phyloP scores from a whole-genome alignment of 2,888 invertebrate species.

The Lymantria monacha region DNA sequence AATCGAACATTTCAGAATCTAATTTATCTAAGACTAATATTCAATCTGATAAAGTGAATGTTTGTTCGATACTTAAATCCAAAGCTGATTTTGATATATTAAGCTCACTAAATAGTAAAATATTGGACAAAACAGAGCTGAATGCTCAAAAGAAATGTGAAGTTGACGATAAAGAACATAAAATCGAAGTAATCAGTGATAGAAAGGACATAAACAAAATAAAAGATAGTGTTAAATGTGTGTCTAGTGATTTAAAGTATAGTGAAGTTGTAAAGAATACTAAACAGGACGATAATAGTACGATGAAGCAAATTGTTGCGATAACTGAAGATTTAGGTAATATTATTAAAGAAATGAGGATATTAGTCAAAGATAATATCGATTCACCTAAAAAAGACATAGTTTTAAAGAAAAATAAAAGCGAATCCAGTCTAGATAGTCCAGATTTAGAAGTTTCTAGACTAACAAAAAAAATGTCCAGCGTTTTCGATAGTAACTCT shows the following conservation, averaged over 20 bases:
- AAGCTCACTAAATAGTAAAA: neutral
- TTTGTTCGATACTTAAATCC: neutral
- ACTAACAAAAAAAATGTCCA: conserved; percentile 66
- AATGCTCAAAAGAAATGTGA: neutral
- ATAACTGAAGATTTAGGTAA: conserved; percentile 69
- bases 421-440: conserved; percentile 78
- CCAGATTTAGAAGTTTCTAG: conserved; percentile 78
- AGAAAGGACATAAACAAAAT: conserved; percentile 5
- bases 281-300: conserved; percentile 25
- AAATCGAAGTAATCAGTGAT: conserved; percentile 2
- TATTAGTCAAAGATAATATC: conserved; percentile 49
- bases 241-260: conserved; percentile 32
- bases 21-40: conserved; percentile 1
- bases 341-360: conserved; percentile 66
- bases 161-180: neutral
- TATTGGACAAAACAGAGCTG: neutral
- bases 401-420: conserved; percentile 77
- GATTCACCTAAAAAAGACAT: conserved; percentile 46
- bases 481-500: conserved; percentile 73
- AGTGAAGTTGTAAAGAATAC: conserved; percentile 44
- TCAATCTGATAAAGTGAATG: neutral
- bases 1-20: conserved; percentile 2
- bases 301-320: conserved; percentile 63
- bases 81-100: neutral
- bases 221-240: conserved; percentile 29